These are phyloP conservation scores for Philaethria dido DNA, from an alignment of 2,888 invertebrate species.

Conservation along the genomic window DNA sequence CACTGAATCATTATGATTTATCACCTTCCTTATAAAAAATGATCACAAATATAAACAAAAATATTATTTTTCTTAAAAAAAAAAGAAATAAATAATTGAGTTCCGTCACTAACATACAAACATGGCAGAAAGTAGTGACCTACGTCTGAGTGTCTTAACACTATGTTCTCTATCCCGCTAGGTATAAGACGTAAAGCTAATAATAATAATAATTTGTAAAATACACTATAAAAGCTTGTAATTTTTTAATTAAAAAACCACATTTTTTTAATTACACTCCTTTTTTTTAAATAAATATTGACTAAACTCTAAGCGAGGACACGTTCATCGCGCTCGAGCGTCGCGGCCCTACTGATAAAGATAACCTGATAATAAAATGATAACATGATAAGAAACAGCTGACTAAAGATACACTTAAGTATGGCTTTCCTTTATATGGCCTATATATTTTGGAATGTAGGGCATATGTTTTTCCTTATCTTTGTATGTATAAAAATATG, in stretches of 20 bases:
- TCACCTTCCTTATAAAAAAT: neutral
- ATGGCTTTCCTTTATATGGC: constrained; percentile 2
- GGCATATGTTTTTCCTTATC: constrained; percentile 4
- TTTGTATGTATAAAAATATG: neutral
- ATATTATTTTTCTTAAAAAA: neutral
- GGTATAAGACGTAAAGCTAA: no score
- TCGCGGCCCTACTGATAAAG: constrained; percentile 38
- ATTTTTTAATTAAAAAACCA: no score
- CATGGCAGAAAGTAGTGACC: no score
- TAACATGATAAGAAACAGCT: constrained; percentile 44
- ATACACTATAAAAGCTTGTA: no score
- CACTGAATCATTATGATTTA: neutral
- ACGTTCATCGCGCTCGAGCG: constrained; percentile 37
- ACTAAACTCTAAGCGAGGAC: no score
- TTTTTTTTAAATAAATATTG: no score
- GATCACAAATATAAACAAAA: neutral
- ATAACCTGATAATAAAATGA: constrained; percentile 32
- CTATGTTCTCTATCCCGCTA: no score
- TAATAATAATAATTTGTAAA: no score
- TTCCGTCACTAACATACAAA: no score
- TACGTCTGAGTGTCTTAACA: no score
- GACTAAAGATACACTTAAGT: constrained; percentile 29
- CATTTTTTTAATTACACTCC: no score
- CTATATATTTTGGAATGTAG: neutral
- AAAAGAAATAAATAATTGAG: no score